Base-by-base conservation (phyloP, 2,888 invertebrate genomes). In the Micropterix aruncella region DNA sequence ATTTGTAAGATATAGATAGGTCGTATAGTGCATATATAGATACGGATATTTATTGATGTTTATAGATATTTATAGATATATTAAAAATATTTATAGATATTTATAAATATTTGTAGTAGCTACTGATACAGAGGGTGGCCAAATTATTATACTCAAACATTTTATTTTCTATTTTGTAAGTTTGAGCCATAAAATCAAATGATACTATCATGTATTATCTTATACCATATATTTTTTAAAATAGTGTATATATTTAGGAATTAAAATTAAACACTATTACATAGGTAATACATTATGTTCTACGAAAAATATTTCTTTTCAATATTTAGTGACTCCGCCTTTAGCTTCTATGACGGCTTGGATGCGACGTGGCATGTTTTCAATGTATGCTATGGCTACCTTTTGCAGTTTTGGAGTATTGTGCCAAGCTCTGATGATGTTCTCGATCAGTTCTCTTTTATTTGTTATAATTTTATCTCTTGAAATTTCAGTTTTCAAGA, bases 401-500 rank as follows among this genome's bases (percentile, higher is more conserved):
- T 37, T 37, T 38, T 37, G 18, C 7, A 14, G 38, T 37, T 14
- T 27, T 38, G 42, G 45, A 15, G 43, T 27, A 16, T 15, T 19
- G 38, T 38, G 42, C 44, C 9, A 44, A 18, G 9, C 44, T n/a
- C 18, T 14, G 14, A 16, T 38, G 19, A 43, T 44, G 5, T 16
- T 44, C 44, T 14, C 19, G n/a, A 14, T 19, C 7, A 42, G n/a
- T 18, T 40, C 18, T 40, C 16, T 40, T 38, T 44, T 41, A 36
- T 19, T 43, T 15, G 15, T 19, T n/a, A 18, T 9, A 4, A 17
- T 40, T 40, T 41, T 44, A 3, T 41, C 27, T 27, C 15, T 16
- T 2, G 38, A 41, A 17, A 44, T 16, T 38, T 45, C 14, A 14
- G 19, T 47, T 40, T 39, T 44, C 43, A 51, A 45, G n/a, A 46